phyloP scores from a whole-genome alignment of 2,113 vertebrate species.

The Serilophus lunatus region DNA sequence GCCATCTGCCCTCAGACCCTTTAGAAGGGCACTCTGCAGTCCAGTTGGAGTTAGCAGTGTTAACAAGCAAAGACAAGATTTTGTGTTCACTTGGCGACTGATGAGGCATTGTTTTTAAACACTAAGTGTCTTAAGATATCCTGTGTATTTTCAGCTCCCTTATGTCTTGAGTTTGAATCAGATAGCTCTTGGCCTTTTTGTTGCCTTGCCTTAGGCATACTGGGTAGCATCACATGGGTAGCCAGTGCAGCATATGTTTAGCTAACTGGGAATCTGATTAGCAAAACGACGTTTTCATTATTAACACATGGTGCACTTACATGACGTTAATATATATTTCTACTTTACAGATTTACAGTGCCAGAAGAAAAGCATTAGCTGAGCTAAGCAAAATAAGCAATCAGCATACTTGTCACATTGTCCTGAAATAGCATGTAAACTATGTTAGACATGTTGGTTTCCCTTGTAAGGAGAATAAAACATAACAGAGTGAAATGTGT shows the following conservation, averaged over 20 bases:
- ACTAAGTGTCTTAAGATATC: neutral
- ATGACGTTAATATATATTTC: slow-evolving; percentile 30
- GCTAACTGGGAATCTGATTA: slow-evolving; percentile 29
- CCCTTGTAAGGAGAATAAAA: neutral
- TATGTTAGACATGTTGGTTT: neutral
- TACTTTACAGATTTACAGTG: slow-evolving; percentile 15
- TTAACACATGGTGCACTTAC: slow-evolving; percentile 36
- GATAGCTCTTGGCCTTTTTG: slow-evolving; percentile 51
- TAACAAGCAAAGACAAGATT: neutral
- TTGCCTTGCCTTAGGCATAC: slow-evolving; percentile 50
- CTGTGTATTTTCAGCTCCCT: slow-evolving; percentile 44
- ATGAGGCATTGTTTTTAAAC: slow-evolving; percentile 55
- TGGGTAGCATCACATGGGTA: slow-evolving; percentile 16
- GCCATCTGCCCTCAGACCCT: neutral
- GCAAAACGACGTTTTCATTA: slow-evolving; percentile 26
- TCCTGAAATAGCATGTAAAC: slow-evolving; percentile 4
- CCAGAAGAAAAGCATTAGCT: slow-evolving; percentile 28
- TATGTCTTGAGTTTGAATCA: slow-evolving; percentile 61
- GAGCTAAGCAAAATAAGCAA: slow-evolving; percentile 21
- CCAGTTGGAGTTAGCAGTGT: neutral
- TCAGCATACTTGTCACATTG: neutral
- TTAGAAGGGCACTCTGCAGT: neutral
- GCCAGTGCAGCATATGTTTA: slow-evolving; percentile 52
- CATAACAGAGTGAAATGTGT: neutral
- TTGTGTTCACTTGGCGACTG: slow-evolving; percentile 14